Evolutionary conservation across 1,140 invertebrate species (phyloP).

Genomic region (Panonychus citri): DNA sequence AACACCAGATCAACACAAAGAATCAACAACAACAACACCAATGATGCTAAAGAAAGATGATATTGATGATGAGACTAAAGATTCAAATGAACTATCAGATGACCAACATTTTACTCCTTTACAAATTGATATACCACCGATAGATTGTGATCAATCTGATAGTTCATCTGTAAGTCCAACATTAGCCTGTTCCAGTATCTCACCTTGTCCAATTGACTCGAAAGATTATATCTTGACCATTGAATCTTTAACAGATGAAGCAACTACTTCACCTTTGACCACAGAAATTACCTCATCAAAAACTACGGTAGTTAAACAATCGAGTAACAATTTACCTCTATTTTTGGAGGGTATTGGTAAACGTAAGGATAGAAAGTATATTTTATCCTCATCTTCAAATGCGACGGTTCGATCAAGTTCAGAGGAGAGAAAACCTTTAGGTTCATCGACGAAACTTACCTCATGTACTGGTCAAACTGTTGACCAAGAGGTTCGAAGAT

Average conservation of each 20-base stretch:
- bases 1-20: no score
- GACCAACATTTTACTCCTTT: background rate
- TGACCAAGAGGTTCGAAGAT: slow-evolving; percentile 8
- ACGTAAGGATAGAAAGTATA: slow-evolving; percentile 9
- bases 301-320: no score
- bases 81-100: background rate
- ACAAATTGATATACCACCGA: background rate
- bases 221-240: no score
- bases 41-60: no score
- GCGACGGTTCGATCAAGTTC: slow-evolving; percentile 9
- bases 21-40: no score
- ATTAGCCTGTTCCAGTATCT: no score
- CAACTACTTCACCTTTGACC: no score
- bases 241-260: background rate
- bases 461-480: background rate
- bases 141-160: background rate
- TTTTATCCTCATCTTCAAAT: slow-evolving; percentile 3
- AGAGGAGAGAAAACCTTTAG: slow-evolving; percentile 9
- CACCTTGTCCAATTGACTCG: no score
- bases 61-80: no score
- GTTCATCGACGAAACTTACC: background rate
- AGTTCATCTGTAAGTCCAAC: background rate
- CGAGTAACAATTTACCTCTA: background rate
- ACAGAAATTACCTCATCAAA: no score
- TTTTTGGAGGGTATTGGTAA: background rate